Conservation (phyloP, 2,113 vertebrate genomes). For the Macrotis lagotis region DNA sequence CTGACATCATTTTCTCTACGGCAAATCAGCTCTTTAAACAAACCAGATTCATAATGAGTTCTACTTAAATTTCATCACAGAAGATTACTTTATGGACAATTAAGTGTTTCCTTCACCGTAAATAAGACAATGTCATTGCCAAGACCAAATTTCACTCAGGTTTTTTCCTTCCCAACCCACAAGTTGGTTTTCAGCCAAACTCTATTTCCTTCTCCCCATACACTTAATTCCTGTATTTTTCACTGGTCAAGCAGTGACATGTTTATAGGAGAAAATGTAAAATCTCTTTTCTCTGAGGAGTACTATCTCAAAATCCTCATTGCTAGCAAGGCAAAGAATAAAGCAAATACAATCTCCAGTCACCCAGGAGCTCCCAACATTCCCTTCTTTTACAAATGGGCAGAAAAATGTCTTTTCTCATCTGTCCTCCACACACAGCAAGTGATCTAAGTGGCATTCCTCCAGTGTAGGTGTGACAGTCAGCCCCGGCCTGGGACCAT, state of each 20-base stretch:
- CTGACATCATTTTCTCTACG: background rate
- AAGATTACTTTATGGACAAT: slow-evolving; percentile 37
- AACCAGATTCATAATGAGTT: slow-evolving; percentile 7
- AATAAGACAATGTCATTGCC: background rate
- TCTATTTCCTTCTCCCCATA: slow-evolving; percentile 45
- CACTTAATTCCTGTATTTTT: slow-evolving; percentile 30
- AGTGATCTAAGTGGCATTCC: background rate
- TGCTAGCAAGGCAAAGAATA: slow-evolving; percentile 2
- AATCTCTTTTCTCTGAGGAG: slow-evolving; percentile 15
- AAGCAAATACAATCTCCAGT: slow-evolving; percentile 28
- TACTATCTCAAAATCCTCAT: background rate
- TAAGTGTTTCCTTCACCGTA: slow-evolving; percentile 29
- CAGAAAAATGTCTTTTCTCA: background rate
- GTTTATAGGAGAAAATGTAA: slow-evolving; percentile 15
- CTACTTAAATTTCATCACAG: slow-evolving; percentile 26
- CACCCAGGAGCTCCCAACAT: background rate
- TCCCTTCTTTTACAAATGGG: slow-evolving; percentile 30
- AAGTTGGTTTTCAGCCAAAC: slow-evolving; percentile 9
- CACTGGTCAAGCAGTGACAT: slow-evolving; percentile 44
- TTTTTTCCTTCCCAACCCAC: slow-evolving; percentile 31
- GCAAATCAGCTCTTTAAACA: slow-evolving; percentile 20
- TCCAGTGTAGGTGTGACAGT: background rate
- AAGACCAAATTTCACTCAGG: slow-evolving; percentile 28
- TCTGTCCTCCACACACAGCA: background rate
- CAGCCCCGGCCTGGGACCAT: background rate